phyloP scores from a whole-genome alignment of 2,797 vertebrate species.

The Platalea minor region DNA sequence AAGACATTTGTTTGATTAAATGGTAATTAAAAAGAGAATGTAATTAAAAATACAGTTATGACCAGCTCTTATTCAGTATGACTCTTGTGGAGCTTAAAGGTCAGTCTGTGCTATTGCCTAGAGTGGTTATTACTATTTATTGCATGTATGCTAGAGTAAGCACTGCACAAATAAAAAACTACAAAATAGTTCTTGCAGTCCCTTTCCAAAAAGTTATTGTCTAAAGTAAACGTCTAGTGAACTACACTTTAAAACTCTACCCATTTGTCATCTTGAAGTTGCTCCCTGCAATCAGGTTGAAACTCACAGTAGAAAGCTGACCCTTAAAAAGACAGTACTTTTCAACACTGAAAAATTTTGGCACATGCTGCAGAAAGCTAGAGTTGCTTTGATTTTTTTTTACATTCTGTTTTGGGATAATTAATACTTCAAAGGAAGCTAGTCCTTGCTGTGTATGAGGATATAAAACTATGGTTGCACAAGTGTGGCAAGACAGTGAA shows the following conservation, averaged over 20 bases:
- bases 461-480: neutral
- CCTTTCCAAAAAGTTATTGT: neutral
- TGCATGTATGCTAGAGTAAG: neutral
- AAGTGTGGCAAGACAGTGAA: neutral
- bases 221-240: neutral
- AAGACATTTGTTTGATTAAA: constrained; percentile 47
- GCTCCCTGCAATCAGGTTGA: neutral
- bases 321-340: neutral
- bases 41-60: constrained; percentile 37
- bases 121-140: neutral
- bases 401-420: neutral
- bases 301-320: neutral
- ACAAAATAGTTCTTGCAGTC: neutral
- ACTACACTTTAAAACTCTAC: neutral
- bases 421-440: neutral
- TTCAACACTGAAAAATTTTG: neutral
- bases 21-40: constrained; percentile 30
- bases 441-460: neutral
- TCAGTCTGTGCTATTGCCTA: neutral
- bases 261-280: neutral
- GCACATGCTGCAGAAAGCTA: neutral
- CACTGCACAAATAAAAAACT: neutral
- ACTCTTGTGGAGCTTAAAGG: neutral
- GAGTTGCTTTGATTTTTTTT: neutral
- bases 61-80: neutral